Evolutionary conservation across 2,888 invertebrate genomes (phyloP), one percentile per base, ranked within the genome.

Genomic region (Camptogramma bilineatum): DNA sequence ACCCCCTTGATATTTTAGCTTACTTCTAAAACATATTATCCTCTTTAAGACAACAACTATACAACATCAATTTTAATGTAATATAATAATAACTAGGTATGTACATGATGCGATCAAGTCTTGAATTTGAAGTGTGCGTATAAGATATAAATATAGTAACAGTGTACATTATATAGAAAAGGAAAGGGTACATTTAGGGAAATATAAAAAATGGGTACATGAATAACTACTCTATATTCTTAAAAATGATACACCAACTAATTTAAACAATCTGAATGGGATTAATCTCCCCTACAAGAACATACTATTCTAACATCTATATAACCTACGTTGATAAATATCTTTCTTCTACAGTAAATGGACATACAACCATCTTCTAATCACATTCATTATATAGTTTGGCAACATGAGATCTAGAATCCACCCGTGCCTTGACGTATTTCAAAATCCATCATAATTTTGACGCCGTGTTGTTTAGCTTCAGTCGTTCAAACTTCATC

Each of bases 121-220:
- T 91, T 91, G 83, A 86, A 84, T 87, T 85, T 84, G 85, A 90
- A 89, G 79, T 91, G 91, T 92, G 91, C 91, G 91, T 85, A 73
- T 73, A 79, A 62, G 77, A 75, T 74, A 69, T 75, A 73, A 71
- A 75, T 73, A 71, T 75, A 72, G 70, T 74, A 73, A 73, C 71
- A 68, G 62, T 64, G 64, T 64, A 68, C 60, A 67, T 54, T 18
- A 64, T 55, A 56, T 56, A 62, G 58, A 64, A 64, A 62, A 61
- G 51, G 51, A 64, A 62, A 70, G 60, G 62, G 59, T 66, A 68
- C 58, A 71, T 62, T 58, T 62, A 63, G 59, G 59, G 60, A 68
- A 77, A 70, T 73, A 77, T 74, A 75, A 73, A 70, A 52, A 74
- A 77, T 76, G 77, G 70, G 74, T 77, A 73, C 70, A 71, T 67